phyloP scores from a whole-genome alignment of 2,888 invertebrate genomes.

The Coelinius sp. region DNA sequence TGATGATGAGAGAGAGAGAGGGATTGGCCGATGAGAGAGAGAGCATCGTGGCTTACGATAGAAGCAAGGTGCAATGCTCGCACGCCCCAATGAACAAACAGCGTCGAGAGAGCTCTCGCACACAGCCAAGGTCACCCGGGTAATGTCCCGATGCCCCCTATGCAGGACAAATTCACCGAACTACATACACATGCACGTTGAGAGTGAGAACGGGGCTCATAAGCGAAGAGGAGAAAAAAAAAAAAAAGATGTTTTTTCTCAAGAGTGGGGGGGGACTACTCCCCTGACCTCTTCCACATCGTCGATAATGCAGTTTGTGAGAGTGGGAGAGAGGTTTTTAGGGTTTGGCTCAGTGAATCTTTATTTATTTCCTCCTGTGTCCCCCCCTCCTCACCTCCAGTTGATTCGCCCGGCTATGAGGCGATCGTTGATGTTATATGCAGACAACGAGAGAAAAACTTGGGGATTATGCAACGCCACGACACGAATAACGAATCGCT shows the following conservation, averaged over 20 bases:
- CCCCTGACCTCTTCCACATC: slow-evolving; percentile 25
- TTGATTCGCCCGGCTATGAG: not conserved
- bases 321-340: slow-evolving; percentile 15
- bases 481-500: slow-evolving; percentile 50
- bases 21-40: too few relatives aligned
- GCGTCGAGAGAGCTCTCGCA: slow-evolving; percentile 49
- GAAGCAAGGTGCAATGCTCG: slow-evolving; percentile 67
- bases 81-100: slow-evolving; percentile 64
- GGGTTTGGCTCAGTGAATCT: slow-evolving; percentile 24
- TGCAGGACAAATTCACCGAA: slow-evolving; percentile 66
- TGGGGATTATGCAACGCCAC: slow-evolving; percentile 58
- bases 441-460: slow-evolving; percentile 12
- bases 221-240: not conserved
- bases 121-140: slow-evolving; percentile 70
- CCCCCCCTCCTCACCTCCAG: not conserved
- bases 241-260: not conserved
- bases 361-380: slow-evolving; percentile 22
- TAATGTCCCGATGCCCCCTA: slow-evolving; percentile 71
- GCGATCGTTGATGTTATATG: not conserved
- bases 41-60: slow-evolving; percentile 63
- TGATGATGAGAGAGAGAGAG: slow-evolving; percentile 36
- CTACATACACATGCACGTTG: slow-evolving; percentile 35
- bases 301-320: slow-evolving; percentile 18
- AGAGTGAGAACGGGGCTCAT: not conserved
- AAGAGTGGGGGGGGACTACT: slow-evolving; percentile 8